phyloP scores from a whole-genome alignment of 2,888 invertebrate genomes.

The Euzetes globulus region DNA sequence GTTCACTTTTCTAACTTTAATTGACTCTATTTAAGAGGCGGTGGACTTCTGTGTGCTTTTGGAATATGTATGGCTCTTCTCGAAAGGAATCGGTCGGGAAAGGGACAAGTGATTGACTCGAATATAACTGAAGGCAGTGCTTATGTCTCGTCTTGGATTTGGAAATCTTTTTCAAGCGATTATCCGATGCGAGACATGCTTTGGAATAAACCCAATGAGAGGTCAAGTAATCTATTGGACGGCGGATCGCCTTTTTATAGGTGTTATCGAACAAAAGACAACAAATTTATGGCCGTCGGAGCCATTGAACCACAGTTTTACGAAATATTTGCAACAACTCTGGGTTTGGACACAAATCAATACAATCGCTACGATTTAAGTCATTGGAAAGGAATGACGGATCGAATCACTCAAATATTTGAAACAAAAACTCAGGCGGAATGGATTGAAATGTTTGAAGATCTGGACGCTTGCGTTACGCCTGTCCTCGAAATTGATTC shows the following conservation, averaged over 20 bases:
- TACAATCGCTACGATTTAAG: slow-evolving; percentile 40
- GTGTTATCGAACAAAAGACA: slow-evolving; percentile 84
- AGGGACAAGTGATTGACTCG: slow-evolving; percentile 76
- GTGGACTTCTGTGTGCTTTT: slow-evolving; percentile 78
- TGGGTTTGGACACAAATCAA: slow-evolving; percentile 32
- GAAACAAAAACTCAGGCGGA: slow-evolving; percentile 50
- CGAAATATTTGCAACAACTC: slow-evolving; percentile 56
- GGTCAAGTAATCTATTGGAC: slow-evolving; percentile 65
- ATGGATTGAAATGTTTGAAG: slow-evolving; percentile 60
- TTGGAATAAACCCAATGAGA: slow-evolving; percentile 33
- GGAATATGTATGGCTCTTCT: slow-evolving; percentile 79
- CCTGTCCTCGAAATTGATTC: slow-evolving; percentile 71
- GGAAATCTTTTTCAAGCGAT: slow-evolving; percentile 52
- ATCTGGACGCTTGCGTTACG: slow-evolving; percentile 83
- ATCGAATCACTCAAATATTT: slow-evolving; percentile 49
- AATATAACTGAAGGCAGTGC: slow-evolving; percentile 77
- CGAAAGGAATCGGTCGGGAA: slow-evolving; percentile 67
- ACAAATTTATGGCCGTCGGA: slow-evolving; percentile 87
- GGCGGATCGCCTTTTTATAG: slow-evolving; percentile 73
- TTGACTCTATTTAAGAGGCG: slow-evolving; percentile 56
- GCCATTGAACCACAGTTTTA: slow-evolving; percentile 91
- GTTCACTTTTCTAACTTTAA: no score
- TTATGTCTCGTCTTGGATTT: slow-evolving; percentile 81
- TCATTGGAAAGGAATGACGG: slow-evolving; percentile 50
- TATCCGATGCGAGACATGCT: neutral